Evolutionary conservation across 2,888 invertebrate genomes (phyloP), one percentile per base, ranked within the genome.

Genomic region (Gryllus longicercus): DNA sequence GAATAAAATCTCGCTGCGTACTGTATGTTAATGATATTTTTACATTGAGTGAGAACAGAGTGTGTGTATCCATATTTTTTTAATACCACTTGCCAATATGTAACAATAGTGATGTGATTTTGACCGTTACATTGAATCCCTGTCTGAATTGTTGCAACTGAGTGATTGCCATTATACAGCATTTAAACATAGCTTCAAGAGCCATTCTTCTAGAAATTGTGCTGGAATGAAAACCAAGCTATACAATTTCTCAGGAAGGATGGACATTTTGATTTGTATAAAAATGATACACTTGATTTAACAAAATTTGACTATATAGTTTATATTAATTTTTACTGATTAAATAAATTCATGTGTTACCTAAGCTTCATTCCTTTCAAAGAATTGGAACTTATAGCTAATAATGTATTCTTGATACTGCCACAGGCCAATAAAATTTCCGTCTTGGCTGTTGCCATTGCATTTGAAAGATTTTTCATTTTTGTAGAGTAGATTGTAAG

Each of bases 1-100:
- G 63, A n/a, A 63, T 63, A n/a, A 63, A 63, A 63, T 63, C 63
- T 63, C n/a, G 63, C 63, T 63, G 63, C 63, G n/a, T 63, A 63
- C 63, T 63, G 63, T 63, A 63, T 63, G 63, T 63, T 63, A 63
- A 63, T 63, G 63, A 63, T 63, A 63, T 63, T 63, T 63, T 63
- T 63, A 63, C 63, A 63, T 63, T 63, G 63, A 63, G 63, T 63
- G 63, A 63, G 63, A 63, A 63, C 63, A 63, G 63, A 63, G 63
- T 63, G 63, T 63, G 63, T 63, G 63, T 63, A 63, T 63, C 63
- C 63, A 63, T 63, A 63, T 63, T 63, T 63, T 63, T 63, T 63
- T 63, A 63, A 63, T 63, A 63, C n/a, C 63, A 63, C 63, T 63
- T 63, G 63, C 63, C 63, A 63, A 63, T 63, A n/a, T 63, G 63